Conservation (phyloP, 2,888 invertebrate genomes). For the Macaria notata region DNA sequence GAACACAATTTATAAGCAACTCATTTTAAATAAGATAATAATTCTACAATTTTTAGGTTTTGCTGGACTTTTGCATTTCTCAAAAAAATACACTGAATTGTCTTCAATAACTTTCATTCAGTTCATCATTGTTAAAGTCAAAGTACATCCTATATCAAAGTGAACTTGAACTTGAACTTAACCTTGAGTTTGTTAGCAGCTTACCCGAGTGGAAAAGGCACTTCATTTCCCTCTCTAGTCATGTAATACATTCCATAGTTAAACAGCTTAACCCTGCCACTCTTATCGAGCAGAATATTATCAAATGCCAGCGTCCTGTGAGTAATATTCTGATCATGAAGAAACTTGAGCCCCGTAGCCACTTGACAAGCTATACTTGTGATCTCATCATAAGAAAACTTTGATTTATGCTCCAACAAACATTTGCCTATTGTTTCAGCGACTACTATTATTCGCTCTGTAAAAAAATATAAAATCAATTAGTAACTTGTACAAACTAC, state of each 20-base stretch:
- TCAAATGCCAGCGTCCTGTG: conserved; percentile 92
- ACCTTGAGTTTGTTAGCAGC: conserved; percentile 33
- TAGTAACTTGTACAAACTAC: too few species aligned
- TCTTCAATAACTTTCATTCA: too few species aligned
- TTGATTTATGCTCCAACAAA: conserved; percentile 78
- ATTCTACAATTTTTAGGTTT: too few species aligned
- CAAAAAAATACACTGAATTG: too few species aligned
- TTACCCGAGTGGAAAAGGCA: conserved; percentile 94
- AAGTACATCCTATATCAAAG: too few species aligned
- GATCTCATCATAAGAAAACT: conserved; percentile 74
- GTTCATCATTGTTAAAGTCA: too few species aligned
- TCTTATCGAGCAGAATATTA: conserved; percentile 89
- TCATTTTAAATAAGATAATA: too few species aligned
- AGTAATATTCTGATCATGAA: conserved; percentile 88
- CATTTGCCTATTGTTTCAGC: conserved; percentile 89
- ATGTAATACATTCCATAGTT: conserved; percentile 97
- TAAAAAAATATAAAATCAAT: conserved; percentile 46
- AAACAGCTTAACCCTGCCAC: conserved; percentile 90
- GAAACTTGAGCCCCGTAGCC: conserved; percentile 86
- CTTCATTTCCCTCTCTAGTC: conserved; percentile 93
- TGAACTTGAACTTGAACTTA: too few species aligned
- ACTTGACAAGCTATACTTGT: conserved; percentile 88
- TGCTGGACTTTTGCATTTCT: too few species aligned
- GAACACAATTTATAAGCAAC: too few species aligned
- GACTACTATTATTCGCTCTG: conserved; percentile 91